Base-by-base conservation (phyloP, 2,888 invertebrate species). In the Drosophila putrida region DNA sequence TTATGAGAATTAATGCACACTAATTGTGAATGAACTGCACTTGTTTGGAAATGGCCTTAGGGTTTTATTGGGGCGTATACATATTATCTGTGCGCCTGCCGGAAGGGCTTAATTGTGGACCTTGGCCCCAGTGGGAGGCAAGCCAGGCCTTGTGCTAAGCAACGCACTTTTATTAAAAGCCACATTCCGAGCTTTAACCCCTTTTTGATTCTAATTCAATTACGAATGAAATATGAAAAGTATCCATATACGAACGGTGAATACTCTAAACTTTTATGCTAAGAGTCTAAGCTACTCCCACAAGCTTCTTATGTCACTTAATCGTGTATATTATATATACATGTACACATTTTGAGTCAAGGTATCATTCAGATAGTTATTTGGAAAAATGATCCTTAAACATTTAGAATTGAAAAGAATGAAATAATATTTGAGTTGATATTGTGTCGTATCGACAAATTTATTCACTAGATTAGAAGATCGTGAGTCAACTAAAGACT, bases 1-100 rank as follows among this genome's bases (percentile, higher is more conserved):
- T 80, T 83, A 86, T 88, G 87, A 69, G 87, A 88, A 78, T 88
- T 84, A 86, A 86, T 88, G 83, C 71, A 69, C 71, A 69, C 89
- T 84, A 84, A 84, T 84, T 84, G 50, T 39, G 38, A 39, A 64
- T 63, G 61, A 47, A 28, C 25, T 20, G 39, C 15, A 47, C 28
- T 55, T 54, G 39, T 4, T 20, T 8, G 27, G 47, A 11, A 8
- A n/a, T 15, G 6, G 4, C 10, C n/a, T 25, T 43, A 11, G 41
- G 54, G 20, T 33, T 43, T 44, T 33, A 41, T 53, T 27, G 41
- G 59, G 20, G 46, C 33, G 20, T 13, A 58, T 54, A 61, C 28
- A 43, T 41, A 70, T 66, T 46, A 47, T 41, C 63, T 53, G 55
- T 43, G 39, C 15, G 65, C 36, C 65, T 43, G 75, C 80, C 78